Evolutionary conservation across 2,888 invertebrate species (phyloP).

Genomic region (Cryptophagus acutangulus): DNA sequence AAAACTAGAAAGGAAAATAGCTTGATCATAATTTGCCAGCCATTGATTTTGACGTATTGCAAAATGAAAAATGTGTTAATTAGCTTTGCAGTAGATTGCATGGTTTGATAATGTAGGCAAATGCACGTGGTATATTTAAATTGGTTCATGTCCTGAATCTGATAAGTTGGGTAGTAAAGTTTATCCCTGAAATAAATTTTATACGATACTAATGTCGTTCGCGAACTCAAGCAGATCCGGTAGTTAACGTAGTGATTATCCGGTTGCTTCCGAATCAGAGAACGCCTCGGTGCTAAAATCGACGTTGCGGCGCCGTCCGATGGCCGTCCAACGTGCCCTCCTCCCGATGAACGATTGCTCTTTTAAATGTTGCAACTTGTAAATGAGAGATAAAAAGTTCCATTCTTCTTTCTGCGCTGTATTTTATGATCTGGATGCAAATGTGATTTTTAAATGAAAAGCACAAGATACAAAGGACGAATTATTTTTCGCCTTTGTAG

Average conservation of each 20-base stretch:
- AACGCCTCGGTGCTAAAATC: conserved; percentile 2
- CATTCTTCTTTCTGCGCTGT: too few species aligned
- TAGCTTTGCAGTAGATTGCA: too few species aligned
- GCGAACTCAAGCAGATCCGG: conserved; percentile 7
- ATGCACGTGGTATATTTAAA: too few species aligned
- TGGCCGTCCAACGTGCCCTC: conserved; percentile 1
- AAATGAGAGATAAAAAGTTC: too few species aligned
- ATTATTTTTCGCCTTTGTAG: neutral
- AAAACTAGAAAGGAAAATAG: too few species aligned
- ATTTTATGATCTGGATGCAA: neutral
- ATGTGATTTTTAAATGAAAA: neutral
- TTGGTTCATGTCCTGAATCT: conserved; percentile 9
- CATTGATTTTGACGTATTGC: too few species aligned
- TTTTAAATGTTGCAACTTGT: neutral
- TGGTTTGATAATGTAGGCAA: too few species aligned
- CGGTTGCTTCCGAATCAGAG: conserved; percentile 6
- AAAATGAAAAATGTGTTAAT: too few species aligned
- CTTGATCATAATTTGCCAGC: too few species aligned
- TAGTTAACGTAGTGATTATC: conserved; percentile 9
- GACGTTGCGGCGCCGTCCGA: conserved; percentile 1
- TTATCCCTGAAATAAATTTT: conserved; percentile 7
- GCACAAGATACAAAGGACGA: neutral
- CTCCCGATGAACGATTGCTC: neutral
- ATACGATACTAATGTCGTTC: conserved; percentile 7
- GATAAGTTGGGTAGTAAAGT: conserved; percentile 7